A percentile compares a stretch with the other conserved stretches of the same genome.
Evolutionary conservation across 2,888 invertebrate genomes (phyloP).

Genomic region (Andrena flavipes): DNA sequence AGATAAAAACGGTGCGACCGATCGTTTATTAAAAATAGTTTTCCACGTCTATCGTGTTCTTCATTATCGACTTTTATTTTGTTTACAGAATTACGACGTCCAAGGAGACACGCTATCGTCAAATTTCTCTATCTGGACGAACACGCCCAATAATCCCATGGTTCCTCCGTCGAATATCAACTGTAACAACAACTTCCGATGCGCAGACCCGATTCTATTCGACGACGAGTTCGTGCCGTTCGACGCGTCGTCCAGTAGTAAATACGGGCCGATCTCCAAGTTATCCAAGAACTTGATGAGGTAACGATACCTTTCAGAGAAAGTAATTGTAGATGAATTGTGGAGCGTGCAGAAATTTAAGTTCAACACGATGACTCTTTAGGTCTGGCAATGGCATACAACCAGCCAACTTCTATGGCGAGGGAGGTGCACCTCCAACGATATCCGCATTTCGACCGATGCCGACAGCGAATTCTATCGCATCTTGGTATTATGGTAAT

Average conservation of each 20-base stretch:
- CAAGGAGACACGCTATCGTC: conserved; percentile 77
- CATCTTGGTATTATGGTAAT: conserved; percentile 85
- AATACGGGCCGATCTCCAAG: conserved; percentile 89
- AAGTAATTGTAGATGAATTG: neutral
- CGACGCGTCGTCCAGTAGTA: conserved; percentile 88
- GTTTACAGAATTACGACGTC: conserved; percentile 77
- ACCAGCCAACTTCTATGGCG: conserved; percentile 80
- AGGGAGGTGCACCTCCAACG: conserved; percentile 79
- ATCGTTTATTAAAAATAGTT: neutral
- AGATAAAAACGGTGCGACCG: conserved; percentile 78
- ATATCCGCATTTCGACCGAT: conserved; percentile 84
- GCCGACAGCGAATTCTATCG: conserved; percentile 85
- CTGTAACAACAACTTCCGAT: conserved; percentile 83
- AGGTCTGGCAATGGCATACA: conserved; percentile 78
- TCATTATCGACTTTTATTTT: neutral
- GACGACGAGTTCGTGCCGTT: conserved; percentile 90
- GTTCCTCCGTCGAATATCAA: conserved; percentile 76
- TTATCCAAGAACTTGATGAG: conserved; percentile 80
- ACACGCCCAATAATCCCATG: conserved; percentile 76
- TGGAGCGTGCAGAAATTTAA: neutral
- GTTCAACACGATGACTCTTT: conserved; percentile 10
- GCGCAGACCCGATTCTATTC: conserved; percentile 86
- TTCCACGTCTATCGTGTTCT: neutral
- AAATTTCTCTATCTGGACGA: conserved; percentile 83
- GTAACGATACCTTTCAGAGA: conserved; percentile 59